Conservation (phyloP, 2,113 vertebrate species). For the Spilogale gracilis region DNA sequence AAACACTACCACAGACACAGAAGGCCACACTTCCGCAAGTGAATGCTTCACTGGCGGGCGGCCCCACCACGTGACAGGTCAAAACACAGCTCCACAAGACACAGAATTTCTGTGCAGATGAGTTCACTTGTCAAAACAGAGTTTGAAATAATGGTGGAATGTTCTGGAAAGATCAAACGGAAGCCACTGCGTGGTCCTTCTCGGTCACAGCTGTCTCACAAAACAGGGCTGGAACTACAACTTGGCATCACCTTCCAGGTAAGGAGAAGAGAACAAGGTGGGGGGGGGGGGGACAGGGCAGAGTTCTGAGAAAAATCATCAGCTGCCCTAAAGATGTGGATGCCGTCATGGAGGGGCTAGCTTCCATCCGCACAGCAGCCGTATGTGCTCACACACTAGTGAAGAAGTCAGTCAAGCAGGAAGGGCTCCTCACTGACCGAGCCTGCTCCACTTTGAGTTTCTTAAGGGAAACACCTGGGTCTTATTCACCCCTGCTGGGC, state of each 20-base stretch:
- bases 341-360: not conserved
- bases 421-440: not conserved
- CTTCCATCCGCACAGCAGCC: not conserved
- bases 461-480: not conserved
- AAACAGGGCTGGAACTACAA: not conserved
- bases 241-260: not conserved
- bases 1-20: constrained; percentile 4
- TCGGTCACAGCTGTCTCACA: constrained; percentile 7
- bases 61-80: not conserved
- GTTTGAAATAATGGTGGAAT: not conserved
- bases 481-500: not conserved
- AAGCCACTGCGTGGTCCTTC: not conserved
- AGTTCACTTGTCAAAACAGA: not conserved
- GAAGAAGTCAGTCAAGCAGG: not conserved
- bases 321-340: not conserved
- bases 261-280: not conserved
- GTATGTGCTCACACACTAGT: not conserved
- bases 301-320: not conserved
- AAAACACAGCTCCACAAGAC: not conserved
- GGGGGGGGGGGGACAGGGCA: not conserved
- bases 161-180: not conserved
- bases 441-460: not conserved
- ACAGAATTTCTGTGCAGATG: not conserved
- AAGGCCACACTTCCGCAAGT: not conserved
- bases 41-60: not conserved